A percentile compares a stretch with the other conserved stretches of the same genome.
Evolutionary conservation across 1,140 invertebrate species (phyloP).

Genomic region (Sogatella furcifera): DNA sequence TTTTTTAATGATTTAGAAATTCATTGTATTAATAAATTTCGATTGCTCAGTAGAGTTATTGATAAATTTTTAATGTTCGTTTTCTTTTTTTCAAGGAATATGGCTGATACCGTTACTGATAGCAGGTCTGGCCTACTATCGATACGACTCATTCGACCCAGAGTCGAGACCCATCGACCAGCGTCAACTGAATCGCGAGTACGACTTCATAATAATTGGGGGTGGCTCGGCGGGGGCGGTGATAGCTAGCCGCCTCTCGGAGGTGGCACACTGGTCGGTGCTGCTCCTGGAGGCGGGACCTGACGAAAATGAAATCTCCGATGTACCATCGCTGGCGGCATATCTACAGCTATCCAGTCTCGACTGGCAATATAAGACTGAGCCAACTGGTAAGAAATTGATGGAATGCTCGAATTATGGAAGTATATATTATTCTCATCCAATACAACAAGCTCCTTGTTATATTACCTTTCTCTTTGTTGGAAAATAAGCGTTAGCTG

Average conservation of each 20-base stretch:
- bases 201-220: slow-evolving; percentile 80
- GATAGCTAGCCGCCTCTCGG: slow-evolving; percentile 78
- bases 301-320: slow-evolving; percentile 82
- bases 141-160: slow-evolving; percentile 69
- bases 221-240: slow-evolving; percentile 90
- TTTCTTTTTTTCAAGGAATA: slow-evolving; percentile 39
- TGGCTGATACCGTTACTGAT: slow-evolving; percentile 74
- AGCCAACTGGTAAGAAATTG: slow-evolving; percentile 55
- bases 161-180: slow-evolving; percentile 55
- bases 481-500: too few relatives aligned
- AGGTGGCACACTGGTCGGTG: slow-evolving; percentile 63
- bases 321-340: slow-evolving; percentile 76
- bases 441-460: too few relatives aligned
- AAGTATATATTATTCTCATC: too few relatives aligned
- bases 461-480: too few relatives aligned
- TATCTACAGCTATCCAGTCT: slow-evolving; percentile 78
- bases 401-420: too few relatives aligned
- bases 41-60: too few relatives aligned
- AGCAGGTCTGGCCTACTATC: slow-evolving; percentile 68
- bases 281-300: slow-evolving; percentile 85
- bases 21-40: too few relatives aligned
- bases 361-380: slow-evolving; percentile 88
- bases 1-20: too few relatives aligned
- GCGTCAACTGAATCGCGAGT: slow-evolving; percentile 46
- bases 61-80: too few relatives aligned